Evolutionary conservation across 2,113 vertebrate genomes (phyloP), one percentile per base, ranked within the genome.

Genomic region (Athene noctua): DNA sequence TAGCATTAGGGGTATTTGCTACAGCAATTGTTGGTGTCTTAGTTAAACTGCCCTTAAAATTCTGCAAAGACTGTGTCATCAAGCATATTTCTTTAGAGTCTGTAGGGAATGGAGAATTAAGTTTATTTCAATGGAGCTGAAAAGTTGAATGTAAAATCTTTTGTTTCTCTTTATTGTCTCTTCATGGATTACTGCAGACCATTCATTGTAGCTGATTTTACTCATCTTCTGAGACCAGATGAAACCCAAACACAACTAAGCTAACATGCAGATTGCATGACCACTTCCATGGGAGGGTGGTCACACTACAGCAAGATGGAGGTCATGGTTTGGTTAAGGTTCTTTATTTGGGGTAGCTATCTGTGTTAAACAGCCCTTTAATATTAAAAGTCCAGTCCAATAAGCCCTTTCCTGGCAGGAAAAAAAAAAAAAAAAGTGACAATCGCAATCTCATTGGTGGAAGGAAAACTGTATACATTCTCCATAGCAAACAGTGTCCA

Each of bases 201-300:
- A 81, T 95, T 95, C 74, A 23, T 92, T 97, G 59, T 87, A 92
- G 97, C 93, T 96, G 95, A 96, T 87, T 96, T 92, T 86, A 92
- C 86, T 62, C 87, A 91, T 97, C 94, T 92, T 92, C 89, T 91
- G 80, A 94, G 74, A 85, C 86, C 95, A 96, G 89, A 88, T 72
- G 80, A 96, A 96, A 71, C 80, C 93, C 96, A 96, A 96, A 93
- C 68, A 93, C 92, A 93, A 67, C 51, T 52, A 77, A 96, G 70
- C 88, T 92, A 57, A 74, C 52, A 65, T 83, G 83, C 86, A 77
- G 92, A 96, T 96, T 96, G 79, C 84, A 81, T 96, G 96, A 95
- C 94, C 58, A 44, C 95, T 93, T 97, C 84, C 72, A 95, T 42
- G 20, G 90, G 90, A 97, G 92, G 77, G 92, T 97, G 95, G 93